These are phyloP conservation scores for Dendrolimus houi DNA, from an alignment of 2,888 invertebrate genomes.

Conservation along the genomic window DNA sequence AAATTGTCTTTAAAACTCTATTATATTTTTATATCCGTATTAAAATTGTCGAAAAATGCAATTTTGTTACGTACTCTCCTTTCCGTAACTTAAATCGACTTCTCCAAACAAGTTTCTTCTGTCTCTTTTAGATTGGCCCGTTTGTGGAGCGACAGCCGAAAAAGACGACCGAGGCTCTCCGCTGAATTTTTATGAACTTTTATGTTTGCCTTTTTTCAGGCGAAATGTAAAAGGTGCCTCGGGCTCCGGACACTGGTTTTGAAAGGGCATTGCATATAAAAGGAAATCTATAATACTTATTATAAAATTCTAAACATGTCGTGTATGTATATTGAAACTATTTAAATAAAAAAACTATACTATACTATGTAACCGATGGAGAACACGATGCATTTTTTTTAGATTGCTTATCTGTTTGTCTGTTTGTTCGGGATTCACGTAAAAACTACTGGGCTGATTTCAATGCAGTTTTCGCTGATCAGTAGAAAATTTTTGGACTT, in stretches of 20 bases:
- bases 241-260: constrained; percentile 32
- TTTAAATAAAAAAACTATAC: too few relatives aligned
- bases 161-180: constrained; percentile 44
- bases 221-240: constrained; percentile 44
- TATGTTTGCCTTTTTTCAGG: constrained; percentile 51
- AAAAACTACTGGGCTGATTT: too few relatives aligned
- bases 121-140: constrained; percentile 44
- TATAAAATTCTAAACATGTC: too few relatives aligned
- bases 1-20: too few relatives aligned
- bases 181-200: constrained; percentile 64
- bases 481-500: constrained; percentile 2
- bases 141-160: constrained; percentile 35
- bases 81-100: constrained; percentile 68
- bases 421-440: too few relatives aligned
- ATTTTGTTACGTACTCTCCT: constrained; percentile 31
- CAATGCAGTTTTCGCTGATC: constrained; percentile 23
- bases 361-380: too few relatives aligned
- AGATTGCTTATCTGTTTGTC: too few relatives aligned
- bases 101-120: constrained; percentile 55
- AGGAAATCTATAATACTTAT: constrained; percentile 29
- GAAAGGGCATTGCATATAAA: constrained; percentile 40
- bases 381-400: too few relatives aligned
- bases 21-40: background rate
- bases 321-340: too few relatives aligned
- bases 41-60: constrained; percentile 22